phyloP scores from a whole-genome alignment of 2,113 vertebrate genomes.

The Corynorhinus townsendii region DNA sequence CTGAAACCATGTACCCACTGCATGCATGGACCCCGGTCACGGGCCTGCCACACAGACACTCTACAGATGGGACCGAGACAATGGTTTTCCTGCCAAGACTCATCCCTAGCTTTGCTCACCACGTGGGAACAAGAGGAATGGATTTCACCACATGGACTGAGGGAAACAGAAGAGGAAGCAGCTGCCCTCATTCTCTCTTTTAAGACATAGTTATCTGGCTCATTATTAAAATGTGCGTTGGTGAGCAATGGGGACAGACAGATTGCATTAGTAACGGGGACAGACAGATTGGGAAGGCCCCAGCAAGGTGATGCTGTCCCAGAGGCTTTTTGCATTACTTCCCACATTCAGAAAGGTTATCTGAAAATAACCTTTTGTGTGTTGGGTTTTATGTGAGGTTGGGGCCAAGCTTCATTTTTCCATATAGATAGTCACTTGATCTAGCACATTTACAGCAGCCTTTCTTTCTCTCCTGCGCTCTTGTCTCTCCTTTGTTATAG shows the following conservation, averaged over 20 bases:
- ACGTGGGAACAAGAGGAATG: not conserved
- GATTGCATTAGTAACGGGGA: too few species aligned
- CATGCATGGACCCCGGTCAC: too few species aligned
- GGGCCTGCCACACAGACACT: rapidly evolving
- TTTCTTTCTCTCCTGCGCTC: not conserved
- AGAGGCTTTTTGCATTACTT: not conserved
- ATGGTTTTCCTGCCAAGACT: not conserved
- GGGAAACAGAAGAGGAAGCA: not conserved
- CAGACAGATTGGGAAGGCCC: not conserved
- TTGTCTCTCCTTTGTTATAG: not conserved
- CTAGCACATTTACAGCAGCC: not conserved
- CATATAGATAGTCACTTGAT: not conserved
- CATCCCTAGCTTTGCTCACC: not conserved
- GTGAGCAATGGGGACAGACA: rapidly evolving
- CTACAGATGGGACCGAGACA: not conserved
- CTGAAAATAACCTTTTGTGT: not conserved
- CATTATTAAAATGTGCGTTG: not conserved
- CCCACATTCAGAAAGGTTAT: not conserved
- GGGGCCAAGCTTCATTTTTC: not conserved
- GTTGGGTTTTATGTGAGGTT: not conserved
- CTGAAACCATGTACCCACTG: not conserved
- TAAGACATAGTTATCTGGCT: not conserved
- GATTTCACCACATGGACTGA: too few species aligned
- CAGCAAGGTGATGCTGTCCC: not conserved
- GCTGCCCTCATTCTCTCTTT: not conserved